Evolutionary conservation across 92 coral and sea anemone species (phyloP), one percentile per base, ranked within the genome.

Genomic region (Palythoa grandiflora): DNA sequence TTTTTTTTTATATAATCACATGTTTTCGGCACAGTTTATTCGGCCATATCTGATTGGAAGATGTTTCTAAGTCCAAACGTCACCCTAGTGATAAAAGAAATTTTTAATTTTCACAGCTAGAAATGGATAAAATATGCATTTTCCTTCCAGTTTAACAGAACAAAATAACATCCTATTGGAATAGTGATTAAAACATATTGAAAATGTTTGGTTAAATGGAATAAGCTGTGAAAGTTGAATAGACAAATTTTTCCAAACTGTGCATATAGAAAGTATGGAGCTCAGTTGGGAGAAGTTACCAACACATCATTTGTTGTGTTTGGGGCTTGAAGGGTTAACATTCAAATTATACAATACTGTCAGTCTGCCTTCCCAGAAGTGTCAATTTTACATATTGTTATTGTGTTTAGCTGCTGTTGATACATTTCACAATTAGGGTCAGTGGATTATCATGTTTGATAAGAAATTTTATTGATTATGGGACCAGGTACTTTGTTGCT

Each of bases 11-110:
- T 9, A 20, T 21, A 16, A 7, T 38, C n/a, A 9, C 14, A 16
- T 19, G 61, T 53, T 5, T 77, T 78, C 20, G 13, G 50, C 70
- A 6, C 16, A 12, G 21, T 63, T 66, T 17, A 28, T 17, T 81
- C 60, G 13, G 61, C 48, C 35, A 81, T 15, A 39, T 10, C 38
- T 61, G 47, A 40, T 79, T 53, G 39, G 57, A 38, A 17, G 72
- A 79, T 66, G 47, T 5, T 81, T 47, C 28, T n/a, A 44, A 16
- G 76, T 44, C 6, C 44, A 8, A 10, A 20, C 6, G 20, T 81
- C 74, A 35, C 61, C 76, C 86, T 16, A 66, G 86, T 44, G 86
- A 81, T 75, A 68, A 39, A 40, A 65, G 12, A 63, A 59, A 59
- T 15, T 55, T 55, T 55, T 15, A 55, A 15, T 15, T 55, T 55